These are phyloP conservation scores for Danio choprae DNA, from an alignment of 2,797 vertebrate genomes.

Conservation along the genomic window DNA sequence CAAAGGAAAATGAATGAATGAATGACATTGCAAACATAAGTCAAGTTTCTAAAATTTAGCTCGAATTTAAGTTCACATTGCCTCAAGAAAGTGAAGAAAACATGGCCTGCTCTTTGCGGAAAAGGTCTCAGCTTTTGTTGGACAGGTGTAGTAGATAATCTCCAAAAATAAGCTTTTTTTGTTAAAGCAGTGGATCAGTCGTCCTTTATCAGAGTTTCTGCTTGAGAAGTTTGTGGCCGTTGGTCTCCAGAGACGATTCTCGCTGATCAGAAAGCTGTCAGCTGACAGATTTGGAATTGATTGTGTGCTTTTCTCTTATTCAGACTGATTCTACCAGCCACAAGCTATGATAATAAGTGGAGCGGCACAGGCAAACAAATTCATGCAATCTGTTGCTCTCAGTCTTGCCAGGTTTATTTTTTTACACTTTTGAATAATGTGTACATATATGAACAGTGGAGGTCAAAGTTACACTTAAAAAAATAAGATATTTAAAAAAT, in stretches of 20 bases:
- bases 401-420: background rate
- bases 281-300: slow-evolving; percentile 20
- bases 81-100: slow-evolving; percentile 4
- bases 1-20: no score
- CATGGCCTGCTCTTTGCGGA: background rate
- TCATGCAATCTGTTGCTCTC: slow-evolving; percentile 16
- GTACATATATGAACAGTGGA: background rate
- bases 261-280: slow-evolving; percentile 26
- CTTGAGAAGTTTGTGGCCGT: slow-evolving; percentile 7
- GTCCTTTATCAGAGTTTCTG: slow-evolving; percentile 32
- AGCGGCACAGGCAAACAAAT: slow-evolving; percentile 10
- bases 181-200: slow-evolving; percentile 3
- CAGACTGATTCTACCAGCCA: background rate
- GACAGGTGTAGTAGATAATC: slow-evolving; percentile 15
- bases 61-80: slow-evolving; percentile 14
- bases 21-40: no score
- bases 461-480: no score
- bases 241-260: background rate
- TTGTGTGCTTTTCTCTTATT: background rate
- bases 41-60: background rate
- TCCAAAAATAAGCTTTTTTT: background rate
- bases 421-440: background rate
- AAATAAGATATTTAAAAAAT: no score
- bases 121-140: slow-evolving; percentile 24
- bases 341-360: background rate